Base-by-base conservation (phyloP, 1,140 invertebrate genomes). In the Macrotrachela quadricornifera region DNA sequence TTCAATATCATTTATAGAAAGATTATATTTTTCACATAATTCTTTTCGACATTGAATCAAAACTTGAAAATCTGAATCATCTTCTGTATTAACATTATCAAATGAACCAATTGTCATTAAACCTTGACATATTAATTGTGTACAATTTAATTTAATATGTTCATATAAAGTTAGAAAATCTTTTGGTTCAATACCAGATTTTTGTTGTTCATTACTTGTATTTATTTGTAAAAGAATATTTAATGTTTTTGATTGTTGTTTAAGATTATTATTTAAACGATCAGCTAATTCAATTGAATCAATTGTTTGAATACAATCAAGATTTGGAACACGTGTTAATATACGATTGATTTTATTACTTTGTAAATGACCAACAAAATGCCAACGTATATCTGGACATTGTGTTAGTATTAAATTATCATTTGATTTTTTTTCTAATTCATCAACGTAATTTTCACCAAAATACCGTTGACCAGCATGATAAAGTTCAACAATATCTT, bases 81-180 rank as follows among this genome's bases (percentile, higher is more conserved):
- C 80, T 14, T 81, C 84, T n/a, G 74, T 62, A 71, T 87, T 79
- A 0, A 47, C 49, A 71, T 84, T 80, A 52, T 82, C 82, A 73
- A 79, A 83, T 54, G 79, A 74, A 9, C 92, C 91, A 63, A 99
- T 96, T 0, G 90, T 95, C 91, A 99, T 97, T 10, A 97, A 67
- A 0, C 92, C 91, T 51, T 76, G 62, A 39, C 94, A 77, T 52
- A 82, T 68, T 13, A 99, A 71, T 65, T 81, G 76, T 18, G 75
- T 74, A 67, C 88, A 90, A 44, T 82, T 79, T 18, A 81, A 74
- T 11, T 74, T 59, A n/a, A 97, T 73, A 67, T 79, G 76, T 56
- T 79, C 73, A 0, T 80, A 80, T 0, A 95, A 61, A n/a, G 73
- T 63, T 38, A 66, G 61, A 10, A 77, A 74, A 56, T 83, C 70